Conservation (phyloP, 2,113 vertebrate genomes). For the Gasterosteus nipponicus region DNA sequence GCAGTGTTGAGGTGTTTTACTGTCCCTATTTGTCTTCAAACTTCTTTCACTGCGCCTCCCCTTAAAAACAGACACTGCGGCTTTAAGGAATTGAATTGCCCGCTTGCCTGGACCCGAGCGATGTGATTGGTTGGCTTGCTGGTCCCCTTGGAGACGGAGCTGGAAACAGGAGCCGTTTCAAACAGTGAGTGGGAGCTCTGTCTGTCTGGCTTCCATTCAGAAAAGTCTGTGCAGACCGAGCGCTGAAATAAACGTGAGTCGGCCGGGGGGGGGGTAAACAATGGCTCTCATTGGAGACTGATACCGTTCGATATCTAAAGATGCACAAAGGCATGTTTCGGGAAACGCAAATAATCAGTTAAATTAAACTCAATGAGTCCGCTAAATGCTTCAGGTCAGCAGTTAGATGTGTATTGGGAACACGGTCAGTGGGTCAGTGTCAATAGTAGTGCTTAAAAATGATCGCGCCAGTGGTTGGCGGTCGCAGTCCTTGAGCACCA, state of each 20-base stretch:
- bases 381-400: conserved; percentile 24
- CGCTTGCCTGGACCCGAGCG: conserved; percentile 62
- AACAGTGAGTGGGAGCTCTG: conserved; percentile 73
- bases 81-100: conserved; percentile 86
- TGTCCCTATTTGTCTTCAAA: conserved; percentile 29
- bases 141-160: conserved; percentile 78
- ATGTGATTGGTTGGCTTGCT: conserved; percentile 77
- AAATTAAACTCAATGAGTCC: conserved; percentile 7
- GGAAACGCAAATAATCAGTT: conserved; percentile 4
- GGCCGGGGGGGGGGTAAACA: conserved; percentile 32
- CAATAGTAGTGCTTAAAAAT: conserved; percentile 13
- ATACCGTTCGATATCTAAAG: conserved; percentile 22
- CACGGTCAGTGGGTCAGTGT: conserved; percentile 19
- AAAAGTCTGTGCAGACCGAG: conserved; percentile 61
- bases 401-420: conserved; percentile 11
- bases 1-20: conserved; percentile 62
- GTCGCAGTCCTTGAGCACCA: neutral
- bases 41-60: conserved; percentile 10
- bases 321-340: neutral
- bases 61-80: conserved; percentile 51
- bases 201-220: conserved; percentile 76
- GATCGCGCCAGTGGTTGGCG: neutral
- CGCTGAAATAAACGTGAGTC: conserved; percentile 17
- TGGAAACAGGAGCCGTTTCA: conserved; percentile 74
- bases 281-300: conserved; percentile 10